Evolutionary conservation across 2,113 vertebrate species (phyloP), one percentile per base, ranked within the genome.

Genomic region (Rhea pennata): DNA sequence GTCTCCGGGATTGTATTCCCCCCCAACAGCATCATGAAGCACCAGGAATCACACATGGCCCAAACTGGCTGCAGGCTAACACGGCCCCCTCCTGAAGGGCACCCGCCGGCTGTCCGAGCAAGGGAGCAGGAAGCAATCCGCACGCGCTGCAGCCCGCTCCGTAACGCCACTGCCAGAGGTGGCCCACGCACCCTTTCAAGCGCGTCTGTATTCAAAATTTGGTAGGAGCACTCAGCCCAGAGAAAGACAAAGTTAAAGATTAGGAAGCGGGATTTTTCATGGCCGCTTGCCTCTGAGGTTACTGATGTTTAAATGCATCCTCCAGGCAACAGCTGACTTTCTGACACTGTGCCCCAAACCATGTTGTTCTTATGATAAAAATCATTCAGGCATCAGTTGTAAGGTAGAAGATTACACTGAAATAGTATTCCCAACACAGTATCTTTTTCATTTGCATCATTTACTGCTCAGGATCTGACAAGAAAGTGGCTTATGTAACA

Each of bases 291-390:
- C 94, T 65, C 73, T 78, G 65, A 94, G 77, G 89, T 96, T 96
- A 94, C 77, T 92, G 46, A 80, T 0, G 0, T 81, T 91, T 65
- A 67, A 62, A 88, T 71, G 58, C 15, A 3, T 31, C 77, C 94
- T 96, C 46, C 81, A 90, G 92, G 92, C 93, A 95, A 93, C 29
- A 88, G 61, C 87, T 92, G 94, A 58, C 91, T 97, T 94, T 94
- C 80, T 92, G 96, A 96, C 83, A 94, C 77, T 62, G 61, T 96
- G 96, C 74, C 93, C 82, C 91, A 92, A 94, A 91, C 91, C 72
- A 94, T 86, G 94, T 93, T 96, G 92, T 94, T 91, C 84, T 94
- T 92, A 95, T 89, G 97, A 97, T 90, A 96, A 96, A 96, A 97
- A 95, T 84, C 93, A 97, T 94, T 96, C 89, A 97, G 88, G 87